Conservation (phyloP, 2,797 vertebrate genomes). For the Epinephelus awoara region DNA sequence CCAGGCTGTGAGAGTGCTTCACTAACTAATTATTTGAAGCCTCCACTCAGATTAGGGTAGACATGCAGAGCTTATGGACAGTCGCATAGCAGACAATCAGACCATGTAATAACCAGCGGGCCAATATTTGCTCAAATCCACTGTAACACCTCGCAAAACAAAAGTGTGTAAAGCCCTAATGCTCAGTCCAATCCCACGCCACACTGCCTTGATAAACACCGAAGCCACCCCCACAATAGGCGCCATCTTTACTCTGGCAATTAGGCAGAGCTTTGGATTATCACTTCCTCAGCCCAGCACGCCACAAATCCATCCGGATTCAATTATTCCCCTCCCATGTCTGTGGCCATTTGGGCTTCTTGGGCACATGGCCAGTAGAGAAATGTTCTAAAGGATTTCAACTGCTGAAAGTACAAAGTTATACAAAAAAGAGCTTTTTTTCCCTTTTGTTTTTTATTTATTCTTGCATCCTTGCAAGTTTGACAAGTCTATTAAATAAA, state of each 20-base stretch:
- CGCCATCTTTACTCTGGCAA: slow-evolving; percentile 81
- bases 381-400: slow-evolving; percentile 60
- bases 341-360: slow-evolving; percentile 71
- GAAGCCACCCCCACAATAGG: slow-evolving; percentile 71
- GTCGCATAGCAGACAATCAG: slow-evolving; percentile 76
- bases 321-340: slow-evolving; percentile 74
- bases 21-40: slow-evolving; percentile 80
- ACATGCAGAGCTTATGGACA: slow-evolving; percentile 72
- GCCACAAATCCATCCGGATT: slow-evolving; percentile 78
- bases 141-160: slow-evolving; percentile 81
- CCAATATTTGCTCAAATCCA: slow-evolving; percentile 80
- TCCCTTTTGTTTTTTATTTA: slow-evolving; percentile 24
- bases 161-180: slow-evolving; percentile 75
- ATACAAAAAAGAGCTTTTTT: not conserved
- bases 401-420: slow-evolving; percentile 56
- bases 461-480: slow-evolving; percentile 48
- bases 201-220: slow-evolving; percentile 74
- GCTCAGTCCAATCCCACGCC: slow-evolving; percentile 74
- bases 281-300: slow-evolving; percentile 67
- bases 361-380: slow-evolving; percentile 60
- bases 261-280: slow-evolving; percentile 82
- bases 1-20: slow-evolving; percentile 71
- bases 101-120: slow-evolving; percentile 78
- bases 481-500: slow-evolving; percentile 75
- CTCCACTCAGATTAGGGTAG: slow-evolving; percentile 74